Conservation (phyloP, 2,113 vertebrate species). For the Cyanoliseus patagonus region DNA sequence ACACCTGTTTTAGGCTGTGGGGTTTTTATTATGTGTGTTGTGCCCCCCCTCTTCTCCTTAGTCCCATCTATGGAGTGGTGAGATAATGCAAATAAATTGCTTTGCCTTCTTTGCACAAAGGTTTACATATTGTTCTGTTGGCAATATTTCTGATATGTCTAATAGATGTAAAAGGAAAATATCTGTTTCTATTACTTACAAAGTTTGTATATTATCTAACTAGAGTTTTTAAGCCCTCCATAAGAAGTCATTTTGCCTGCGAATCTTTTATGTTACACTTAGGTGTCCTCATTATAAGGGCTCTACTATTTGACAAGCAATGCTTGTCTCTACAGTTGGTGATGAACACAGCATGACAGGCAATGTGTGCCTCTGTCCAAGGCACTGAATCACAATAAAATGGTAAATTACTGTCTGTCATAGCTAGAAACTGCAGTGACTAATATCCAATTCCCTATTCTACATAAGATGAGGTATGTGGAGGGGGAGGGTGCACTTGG, state of each 20-base stretch:
- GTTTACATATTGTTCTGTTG: constrained; percentile 21
- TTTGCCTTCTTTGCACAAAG: neutral
- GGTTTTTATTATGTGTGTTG: neutral
- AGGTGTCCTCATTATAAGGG: constrained; percentile 71
- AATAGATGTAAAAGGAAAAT: neutral
- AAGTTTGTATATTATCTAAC: constrained; percentile 49
- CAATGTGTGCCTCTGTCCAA: constrained; percentile 74
- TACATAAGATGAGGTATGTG: constrained; percentile 43
- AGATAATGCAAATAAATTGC: constrained; percentile 10
- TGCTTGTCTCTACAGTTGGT: constrained; percentile 56
- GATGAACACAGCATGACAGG: constrained; percentile 75
- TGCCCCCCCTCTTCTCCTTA: neutral
- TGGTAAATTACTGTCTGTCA: constrained; percentile 79
- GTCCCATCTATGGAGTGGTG: neutral
- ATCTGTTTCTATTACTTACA: neutral
- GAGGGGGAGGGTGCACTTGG: neutral
- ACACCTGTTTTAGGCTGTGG: neutral
- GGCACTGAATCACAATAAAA: constrained; percentile 77
- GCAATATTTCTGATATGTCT: neutral
- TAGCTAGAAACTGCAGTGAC: constrained; percentile 63
- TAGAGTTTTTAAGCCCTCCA: constrained; percentile 48
- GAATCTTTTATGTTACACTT: constrained; percentile 64
- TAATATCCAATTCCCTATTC: constrained; percentile 68
- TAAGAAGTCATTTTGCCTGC: constrained; percentile 49
- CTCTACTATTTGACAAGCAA: constrained; percentile 67